Conservation (phyloP, 1,140 invertebrate genomes). For the Drosophila santomea region DNA sequence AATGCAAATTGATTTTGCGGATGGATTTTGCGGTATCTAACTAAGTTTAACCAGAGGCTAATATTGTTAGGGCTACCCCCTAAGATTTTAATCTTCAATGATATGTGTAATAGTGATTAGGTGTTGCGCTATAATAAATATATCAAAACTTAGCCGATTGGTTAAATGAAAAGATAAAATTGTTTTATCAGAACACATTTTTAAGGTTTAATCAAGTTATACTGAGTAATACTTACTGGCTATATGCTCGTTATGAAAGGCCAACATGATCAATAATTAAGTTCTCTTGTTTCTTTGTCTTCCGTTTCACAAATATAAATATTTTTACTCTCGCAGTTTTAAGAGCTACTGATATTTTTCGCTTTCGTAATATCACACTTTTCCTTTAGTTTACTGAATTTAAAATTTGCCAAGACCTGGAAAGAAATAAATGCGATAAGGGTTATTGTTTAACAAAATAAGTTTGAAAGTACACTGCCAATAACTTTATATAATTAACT, state of each 20-base stretch:
- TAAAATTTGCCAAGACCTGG: slow-evolving; percentile 34
- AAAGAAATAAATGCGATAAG: slow-evolving; percentile 12
- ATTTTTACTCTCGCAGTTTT: not conserved
- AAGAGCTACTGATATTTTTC: slow-evolving; percentile 14
- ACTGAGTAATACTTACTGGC: slow-evolving; percentile 58
- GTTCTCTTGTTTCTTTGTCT: not conserved
- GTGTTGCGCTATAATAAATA: no score
- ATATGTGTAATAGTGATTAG: no score
- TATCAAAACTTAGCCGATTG: no score
- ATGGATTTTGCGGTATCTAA: not conserved
- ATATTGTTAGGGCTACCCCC: not conserved
- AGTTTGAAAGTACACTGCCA: not conserved
- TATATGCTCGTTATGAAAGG: slow-evolving; percentile 74
- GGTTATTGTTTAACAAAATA: not conserved
- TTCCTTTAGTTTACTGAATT: slow-evolving; percentile 39
- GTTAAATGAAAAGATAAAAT: no score
- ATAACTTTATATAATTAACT: not conserved
- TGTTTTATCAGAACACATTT: no score
- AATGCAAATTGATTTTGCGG: slow-evolving; percentile 20
- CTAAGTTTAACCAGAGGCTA: not conserved
- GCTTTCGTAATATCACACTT: slow-evolving; percentile 56
- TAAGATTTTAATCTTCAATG: not conserved
- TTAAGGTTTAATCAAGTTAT: no score
- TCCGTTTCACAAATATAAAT: slow-evolving; percentile 7
- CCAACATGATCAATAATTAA: slow-evolving; percentile 58